Percentiles rank a stretch among this genome's conserved stretches.
These are phyloP conservation scores for Microtus richardsoni DNA, from an alignment of 2,113 vertebrate species.

Conservation along the genomic window DNA sequence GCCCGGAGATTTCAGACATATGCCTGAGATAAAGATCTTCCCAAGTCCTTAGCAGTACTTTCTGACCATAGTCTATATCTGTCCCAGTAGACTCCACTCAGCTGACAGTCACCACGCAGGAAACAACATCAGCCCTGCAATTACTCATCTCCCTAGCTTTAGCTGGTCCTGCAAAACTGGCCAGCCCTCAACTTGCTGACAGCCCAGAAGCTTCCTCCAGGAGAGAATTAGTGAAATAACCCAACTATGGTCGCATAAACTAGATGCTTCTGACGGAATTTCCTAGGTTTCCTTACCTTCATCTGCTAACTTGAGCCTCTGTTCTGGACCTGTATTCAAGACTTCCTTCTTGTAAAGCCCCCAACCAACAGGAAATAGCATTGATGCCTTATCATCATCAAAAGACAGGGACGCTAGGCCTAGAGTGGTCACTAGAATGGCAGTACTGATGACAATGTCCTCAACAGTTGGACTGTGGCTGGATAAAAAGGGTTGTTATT, in stretches of 20 bases:
- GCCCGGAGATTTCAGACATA: background rate
- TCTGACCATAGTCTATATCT: background rate
- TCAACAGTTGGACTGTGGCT: background rate
- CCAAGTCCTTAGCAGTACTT: background rate
- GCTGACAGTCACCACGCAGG: background rate
- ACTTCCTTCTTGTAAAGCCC: background rate
- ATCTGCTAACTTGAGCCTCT: background rate
- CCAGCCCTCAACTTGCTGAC: no score
- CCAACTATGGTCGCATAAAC: background rate
- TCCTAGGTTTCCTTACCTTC: background rate
- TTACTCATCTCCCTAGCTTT: background rate
- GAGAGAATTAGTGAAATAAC: background rate
- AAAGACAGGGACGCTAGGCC: background rate
- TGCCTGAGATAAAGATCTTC: background rate
- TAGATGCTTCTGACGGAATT: background rate
- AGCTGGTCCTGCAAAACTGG: background rate
- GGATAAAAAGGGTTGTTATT: background rate
- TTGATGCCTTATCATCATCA: background rate
- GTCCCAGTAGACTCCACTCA: background rate
- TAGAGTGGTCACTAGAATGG: background rate
- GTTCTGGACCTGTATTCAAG: no score
- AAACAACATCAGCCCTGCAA: background rate
- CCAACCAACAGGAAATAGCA: background rate
- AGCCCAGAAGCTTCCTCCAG: background rate
- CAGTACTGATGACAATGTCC: background rate